Evolutionary conservation across 2,888 invertebrate species (phyloP), one percentile per base, ranked within the genome.

Genomic region (Sesia apiformis): DNA sequence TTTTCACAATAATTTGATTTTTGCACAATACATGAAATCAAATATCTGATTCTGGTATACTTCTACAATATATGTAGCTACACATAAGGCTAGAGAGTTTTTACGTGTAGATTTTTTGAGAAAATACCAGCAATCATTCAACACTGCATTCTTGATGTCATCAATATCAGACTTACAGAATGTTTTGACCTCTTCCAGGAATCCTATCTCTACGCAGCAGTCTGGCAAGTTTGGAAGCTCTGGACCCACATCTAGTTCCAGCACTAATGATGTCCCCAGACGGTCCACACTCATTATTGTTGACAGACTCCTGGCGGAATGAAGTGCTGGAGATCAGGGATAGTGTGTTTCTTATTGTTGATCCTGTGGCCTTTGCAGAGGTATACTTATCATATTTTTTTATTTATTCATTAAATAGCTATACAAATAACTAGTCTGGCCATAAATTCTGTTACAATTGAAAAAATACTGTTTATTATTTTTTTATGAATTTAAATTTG

Each of bases 281-380:
- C 4, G 46, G 46, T 6, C 38, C 49, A 7, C 91, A 92, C 59
- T 77, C 91, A 0, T 70, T 77, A 5, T 65, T 93, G 3, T 74
- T 94, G 53, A 83, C 90, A 23, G 76, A 84, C 38, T 90, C 91
- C 54, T 94, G 94, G 93, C 83, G 85, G 39, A 72, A 83, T 51
- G 93, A 94, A 76, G 90, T 93, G 3, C 74, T 77, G 42, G 85
- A 85, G 51, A 89, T 94, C 53, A 89, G 91, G 58, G 81, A 90
- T 56, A 84, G 87, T 50, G 90, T 94, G 46, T 92, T 92, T 76
- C 74, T 92, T 51, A 93, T 94, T 57, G 92, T 94, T 4, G 94
- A 94, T 73, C 93, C 94, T 0, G 87, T 90, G 54, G 93, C 93
- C 40, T 94, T 93, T 75, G 90, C 92, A 63, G 92, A 93, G 81